Percentiles rank a stretch among this genome's conserved stretches.
phyloP scores from a whole-genome alignment of 2,888 invertebrate genomes.

The Incurvaria masculella region DNA sequence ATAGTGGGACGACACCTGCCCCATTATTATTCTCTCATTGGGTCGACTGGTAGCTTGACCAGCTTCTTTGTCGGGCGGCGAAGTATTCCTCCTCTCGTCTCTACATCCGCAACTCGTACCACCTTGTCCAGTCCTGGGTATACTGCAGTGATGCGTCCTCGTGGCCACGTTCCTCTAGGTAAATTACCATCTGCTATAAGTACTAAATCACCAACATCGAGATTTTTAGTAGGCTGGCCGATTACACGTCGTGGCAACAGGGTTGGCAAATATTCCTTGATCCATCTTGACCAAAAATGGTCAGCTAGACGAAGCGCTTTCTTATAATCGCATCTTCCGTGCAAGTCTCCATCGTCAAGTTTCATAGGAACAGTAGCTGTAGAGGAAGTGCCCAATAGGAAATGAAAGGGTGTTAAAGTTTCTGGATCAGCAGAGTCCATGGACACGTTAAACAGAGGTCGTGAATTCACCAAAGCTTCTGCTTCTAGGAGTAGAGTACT shows the following conservation, averaged over 20 bases:
- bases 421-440: neutral
- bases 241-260: neutral
- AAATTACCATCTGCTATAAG: slow-evolving; percentile 3
- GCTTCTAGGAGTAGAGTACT: slow-evolving; percentile 1
- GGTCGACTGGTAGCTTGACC: neutral
- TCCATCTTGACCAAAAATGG: slow-evolving; percentile 6
- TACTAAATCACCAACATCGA: slow-evolving; percentile 3
- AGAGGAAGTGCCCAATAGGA: slow-evolving; percentile 2
- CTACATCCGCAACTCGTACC: slow-evolving; percentile 5
- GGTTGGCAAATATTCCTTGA: slow-evolving; percentile 4
- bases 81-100: slow-evolving; percentile 1
- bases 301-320: slow-evolving; percentile 1
- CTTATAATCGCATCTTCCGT: slow-evolving; percentile 4
- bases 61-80: neutral
- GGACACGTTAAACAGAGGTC: slow-evolving; percentile 1
- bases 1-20: no score
- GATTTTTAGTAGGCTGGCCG: neutral
- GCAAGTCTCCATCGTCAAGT: slow-evolving; percentile 3
- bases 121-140: slow-evolving; percentile 2
- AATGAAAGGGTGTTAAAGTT: slow-evolving; percentile 6
- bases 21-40: no score
- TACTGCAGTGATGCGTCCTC: slow-evolving; percentile 4
- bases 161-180: slow-evolving; percentile 4
- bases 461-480: slow-evolving; percentile 2
- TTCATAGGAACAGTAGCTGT: neutral